Conservation (phyloP, 1,140 invertebrate species). For the Cydia splendana region DNA sequence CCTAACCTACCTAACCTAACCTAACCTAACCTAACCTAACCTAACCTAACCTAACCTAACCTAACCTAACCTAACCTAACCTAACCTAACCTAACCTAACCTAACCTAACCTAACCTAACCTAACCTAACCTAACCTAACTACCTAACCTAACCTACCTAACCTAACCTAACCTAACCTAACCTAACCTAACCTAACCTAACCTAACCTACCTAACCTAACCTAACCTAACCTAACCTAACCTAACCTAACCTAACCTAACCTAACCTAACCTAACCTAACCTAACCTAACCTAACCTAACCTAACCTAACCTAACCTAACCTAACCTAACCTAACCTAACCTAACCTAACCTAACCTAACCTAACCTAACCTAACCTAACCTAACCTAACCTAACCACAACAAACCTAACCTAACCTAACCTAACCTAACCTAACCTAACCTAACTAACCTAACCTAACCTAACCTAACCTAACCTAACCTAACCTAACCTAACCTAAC, state of each 20-base stretch:
- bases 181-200: no score
- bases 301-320: conserved; percentile 10
- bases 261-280: conserved; percentile 6
- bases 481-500: conserved; percentile 14
- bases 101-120: conserved; percentile 14
- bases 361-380: conserved; percentile 14
- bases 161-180: no score
- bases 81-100: conserved; percentile 14
- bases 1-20: no score
- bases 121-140: neutral
- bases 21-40: conserved; percentile 11
- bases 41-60: conserved; percentile 14
- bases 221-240: neutral
- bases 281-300: neutral
- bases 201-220: no score
- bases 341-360: conserved; percentile 25
- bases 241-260: neutral
- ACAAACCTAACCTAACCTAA: conserved; percentile 4
- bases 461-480: conserved; percentile 14
- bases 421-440: conserved; percentile 14
- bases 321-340: conserved; percentile 14
- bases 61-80: conserved; percentile 14
- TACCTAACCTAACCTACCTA: no score
- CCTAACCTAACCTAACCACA: neutral
- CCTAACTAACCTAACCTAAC: conserved; percentile 14